A percentile compares a stretch with the other conserved stretches of the same genome.
phyloP scores from a whole-genome alignment of 1,140 invertebrate species.

The Wiebesia pumilae region DNA sequence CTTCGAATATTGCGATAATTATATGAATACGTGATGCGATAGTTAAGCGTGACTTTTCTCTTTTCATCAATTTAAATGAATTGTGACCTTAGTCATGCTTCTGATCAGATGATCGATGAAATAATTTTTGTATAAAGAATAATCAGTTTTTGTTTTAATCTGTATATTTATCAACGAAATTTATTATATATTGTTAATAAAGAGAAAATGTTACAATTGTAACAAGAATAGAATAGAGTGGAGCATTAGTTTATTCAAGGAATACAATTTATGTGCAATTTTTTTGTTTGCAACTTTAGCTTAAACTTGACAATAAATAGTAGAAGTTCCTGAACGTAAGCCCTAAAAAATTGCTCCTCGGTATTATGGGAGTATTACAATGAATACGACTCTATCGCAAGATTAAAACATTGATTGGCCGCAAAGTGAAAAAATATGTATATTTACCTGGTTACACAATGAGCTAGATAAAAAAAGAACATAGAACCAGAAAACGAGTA shows the following conservation, averaged over 20 bases:
- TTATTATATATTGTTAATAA: too few species aligned
- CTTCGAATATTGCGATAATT: too few species aligned
- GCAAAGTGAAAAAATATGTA: neutral
- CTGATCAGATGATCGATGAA: too few species aligned
- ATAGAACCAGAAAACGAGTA: neutral
- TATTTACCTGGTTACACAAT: neutral
- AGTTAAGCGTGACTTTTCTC: too few species aligned
- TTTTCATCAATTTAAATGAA: too few species aligned
- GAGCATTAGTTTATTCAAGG: too few species aligned
- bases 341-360: neutral
- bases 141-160: too few species aligned
- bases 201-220: too few species aligned
- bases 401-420: conserved; percentile 17
- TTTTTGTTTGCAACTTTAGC: neutral
- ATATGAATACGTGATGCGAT: too few species aligned
- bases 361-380: neutral
- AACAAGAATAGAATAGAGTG: neutral
- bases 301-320: neutral
- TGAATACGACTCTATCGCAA: neutral
- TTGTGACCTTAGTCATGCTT: too few species aligned
- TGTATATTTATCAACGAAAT: too few species aligned
- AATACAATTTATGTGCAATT: neutral
- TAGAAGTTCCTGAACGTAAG: neutral
- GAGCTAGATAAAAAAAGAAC: neutral
- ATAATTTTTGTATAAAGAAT: too few species aligned